Evolutionary conservation across 2,888 invertebrate species (phyloP).

Genomic region (Acleris emargana): DNA sequence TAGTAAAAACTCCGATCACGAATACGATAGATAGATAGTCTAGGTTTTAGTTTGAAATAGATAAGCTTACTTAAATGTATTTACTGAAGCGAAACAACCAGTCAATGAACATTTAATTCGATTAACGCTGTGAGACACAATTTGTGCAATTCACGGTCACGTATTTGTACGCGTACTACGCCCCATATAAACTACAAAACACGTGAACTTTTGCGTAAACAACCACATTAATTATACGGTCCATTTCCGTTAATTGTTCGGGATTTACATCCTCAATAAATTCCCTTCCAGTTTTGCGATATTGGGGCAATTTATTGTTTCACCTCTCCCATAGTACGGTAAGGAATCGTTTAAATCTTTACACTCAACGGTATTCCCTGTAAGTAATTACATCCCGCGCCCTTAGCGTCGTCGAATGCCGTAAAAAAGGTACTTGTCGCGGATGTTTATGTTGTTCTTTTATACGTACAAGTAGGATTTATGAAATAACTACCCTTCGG

Average conservation of each 20-base stretch:
- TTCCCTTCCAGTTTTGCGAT: constrained; percentile 39
- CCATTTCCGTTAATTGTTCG: constrained; percentile 44
- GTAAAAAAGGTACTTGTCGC: neutral
- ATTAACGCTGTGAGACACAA: constrained; percentile 33
- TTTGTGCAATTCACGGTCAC: constrained; percentile 36
- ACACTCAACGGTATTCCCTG: neutral
- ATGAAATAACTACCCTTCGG: constrained; percentile 50
- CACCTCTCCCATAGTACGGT: constrained; percentile 9
- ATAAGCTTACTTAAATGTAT: constrained; percentile 5
- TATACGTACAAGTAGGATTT: constrained; percentile 51
- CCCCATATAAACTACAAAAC: constrained; percentile 31
- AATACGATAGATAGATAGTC: too few relatives aligned
- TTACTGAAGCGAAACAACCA: constrained; percentile 20
- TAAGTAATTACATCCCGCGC: neutral
- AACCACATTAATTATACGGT: constrained; percentile 47
- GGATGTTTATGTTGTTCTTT: constrained; percentile 5
- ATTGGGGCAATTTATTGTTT: constrained; percentile 33
- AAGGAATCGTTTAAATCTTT: constrained; percentile 5
- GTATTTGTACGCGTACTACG: constrained; percentile 32
- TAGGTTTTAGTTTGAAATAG: too few relatives aligned
- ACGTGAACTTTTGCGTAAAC: constrained; percentile 42
- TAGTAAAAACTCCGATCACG: too few relatives aligned
- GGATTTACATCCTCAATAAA: constrained; percentile 44
- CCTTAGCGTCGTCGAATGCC: neutral
- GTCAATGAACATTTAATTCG: constrained; percentile 29